Percentiles rank a stretch among this genome's conserved stretches.
Evolutionary conservation across 1,140 invertebrate species (phyloP).

Genomic region (Caenorhabditis tropicalis): DNA sequence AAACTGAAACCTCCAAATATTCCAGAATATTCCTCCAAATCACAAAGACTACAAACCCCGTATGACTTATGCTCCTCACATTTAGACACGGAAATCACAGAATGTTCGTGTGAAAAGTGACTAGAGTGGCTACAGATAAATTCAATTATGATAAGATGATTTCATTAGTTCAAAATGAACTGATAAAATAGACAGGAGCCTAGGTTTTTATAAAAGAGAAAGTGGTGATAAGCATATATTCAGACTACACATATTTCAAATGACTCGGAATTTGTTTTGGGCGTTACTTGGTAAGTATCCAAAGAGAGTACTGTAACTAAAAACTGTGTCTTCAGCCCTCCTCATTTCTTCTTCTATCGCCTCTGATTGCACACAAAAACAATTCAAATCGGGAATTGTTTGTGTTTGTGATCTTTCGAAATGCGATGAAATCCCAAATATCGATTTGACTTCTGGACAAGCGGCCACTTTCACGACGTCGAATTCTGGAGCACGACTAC

Average conservation of each 20-base stretch:
- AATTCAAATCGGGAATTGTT: not conserved
- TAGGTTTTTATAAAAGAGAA: not conserved
- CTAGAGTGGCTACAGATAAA: not conserved
- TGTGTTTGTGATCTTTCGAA: not conserved
- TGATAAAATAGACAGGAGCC: not conserved
- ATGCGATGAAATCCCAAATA: constrained; percentile 2
- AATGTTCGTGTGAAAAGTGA: not conserved
- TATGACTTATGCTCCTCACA: no score
- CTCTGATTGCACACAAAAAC: not conserved
- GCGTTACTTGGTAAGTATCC: not conserved
- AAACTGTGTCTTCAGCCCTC: not conserved
- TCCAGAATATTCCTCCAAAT: no score
- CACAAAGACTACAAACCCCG: no score
- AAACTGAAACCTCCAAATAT: no score
- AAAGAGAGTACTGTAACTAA: not conserved
- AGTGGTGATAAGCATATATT: not conserved
- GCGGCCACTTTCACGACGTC: not conserved
- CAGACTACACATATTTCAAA: not conserved
- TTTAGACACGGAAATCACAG: no score
- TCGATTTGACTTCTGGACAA: not conserved
- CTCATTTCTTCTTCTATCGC: not conserved
- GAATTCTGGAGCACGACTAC: not conserved
- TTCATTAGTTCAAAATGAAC: not conserved
- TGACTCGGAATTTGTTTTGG: not conserved
- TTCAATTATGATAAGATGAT: not conserved